Evolutionary conservation across 2,113 vertebrate species (phyloP), one percentile per base, ranked within the genome.

Genomic region (Pachyramphus minor): DNA sequence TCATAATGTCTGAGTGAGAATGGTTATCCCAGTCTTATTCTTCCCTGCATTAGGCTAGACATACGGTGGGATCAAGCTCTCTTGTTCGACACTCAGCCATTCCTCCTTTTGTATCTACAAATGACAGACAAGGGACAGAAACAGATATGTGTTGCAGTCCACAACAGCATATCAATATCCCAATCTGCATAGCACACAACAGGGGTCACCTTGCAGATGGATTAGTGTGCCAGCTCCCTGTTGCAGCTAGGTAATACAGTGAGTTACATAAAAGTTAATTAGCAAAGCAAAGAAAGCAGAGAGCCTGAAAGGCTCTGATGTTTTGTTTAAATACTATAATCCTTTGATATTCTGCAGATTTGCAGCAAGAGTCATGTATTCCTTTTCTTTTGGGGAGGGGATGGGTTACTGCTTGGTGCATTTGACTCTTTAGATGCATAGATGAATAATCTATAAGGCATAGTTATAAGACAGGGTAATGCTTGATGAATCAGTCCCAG

Each of bases 161-260:
- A 84, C 95, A 93, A 47, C 86, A 93, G 84, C 91, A 84, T 92
- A 95, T 95, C 92, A 92, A 95, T 97, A 90, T 87, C 64, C 73
- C 80, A 52, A 75, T 92, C 93, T 93, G 86, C 96, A 93, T 50
- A 96, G 86, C 91, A 95, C 77, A 91, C 91, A 90, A 75, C 52
- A 67, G 66, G 76, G 84, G 93, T 97, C 96, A 97, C 95, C 96
- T 96, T 96, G 94, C 94, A 95, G 94, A 93, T 81, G 89, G 95
- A 95, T 97, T 95, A 96, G 44, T n/a, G 80, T 84, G 89, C 86
- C 44, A 37, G 84, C 76, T 95, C 84, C 83, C 86, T 64, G 64
- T 93, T 92, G 86, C 76, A 87, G 89, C 76, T 59, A 78, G 93
- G 89, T 94, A 93, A 90, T 71, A 92, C 83, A 93, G 55, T 44